Evolutionary conservation across 2,888 invertebrate genomes (phyloP), one percentile per base, ranked within the genome.

Genomic region (Leptogaster cylindrica): DNA sequence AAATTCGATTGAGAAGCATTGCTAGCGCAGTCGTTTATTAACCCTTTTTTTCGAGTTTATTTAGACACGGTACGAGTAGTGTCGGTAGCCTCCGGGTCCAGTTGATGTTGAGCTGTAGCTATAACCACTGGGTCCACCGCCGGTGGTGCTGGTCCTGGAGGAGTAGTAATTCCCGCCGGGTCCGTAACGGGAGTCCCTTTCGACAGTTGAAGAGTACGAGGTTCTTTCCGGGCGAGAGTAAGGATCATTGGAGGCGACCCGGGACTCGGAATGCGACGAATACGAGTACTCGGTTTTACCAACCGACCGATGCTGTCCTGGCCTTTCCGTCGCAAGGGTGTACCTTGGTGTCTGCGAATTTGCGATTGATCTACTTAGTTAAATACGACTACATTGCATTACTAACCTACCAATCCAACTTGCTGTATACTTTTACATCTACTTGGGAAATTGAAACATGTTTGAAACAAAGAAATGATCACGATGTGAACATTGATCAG

Each of bases 51-150:
- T 61, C 39, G 36, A 14, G 20, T 55, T 55, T 16, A 5, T 51
- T 86, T 90, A 93, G 79, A 93, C 91, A 82, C 91, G 89, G 84
- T 93, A 92, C 76, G 92, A 91, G 84, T 87, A 93, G 82, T 92
- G 91, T 77, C 93, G 90, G 83, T 92, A 93, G 80, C 93, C 92
- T 77, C 89, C 88, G 73, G 93, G 93, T 73, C 88, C 82, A 75
- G 88, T 86, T 71, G 91, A 89, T 74, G 90, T 89, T 84, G 92
- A 93, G 78, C 91, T 90, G 83, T 93, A 93, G 76, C 92, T 89
- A 75, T 92, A 88, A 73, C 93, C 93, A 72, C 90, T 90, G 70
- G 84, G 85, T 78, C 89, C 88, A 78, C 86, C 83, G 78, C 87
- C 87, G 79, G 88, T 87, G 73, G 86, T 83, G 74, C 91, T 86